Percentiles rank a stretch among this genome's conserved stretches.
phyloP scores from a whole-genome alignment of 2,888 invertebrate species.

The Hylaea fasciaria region DNA sequence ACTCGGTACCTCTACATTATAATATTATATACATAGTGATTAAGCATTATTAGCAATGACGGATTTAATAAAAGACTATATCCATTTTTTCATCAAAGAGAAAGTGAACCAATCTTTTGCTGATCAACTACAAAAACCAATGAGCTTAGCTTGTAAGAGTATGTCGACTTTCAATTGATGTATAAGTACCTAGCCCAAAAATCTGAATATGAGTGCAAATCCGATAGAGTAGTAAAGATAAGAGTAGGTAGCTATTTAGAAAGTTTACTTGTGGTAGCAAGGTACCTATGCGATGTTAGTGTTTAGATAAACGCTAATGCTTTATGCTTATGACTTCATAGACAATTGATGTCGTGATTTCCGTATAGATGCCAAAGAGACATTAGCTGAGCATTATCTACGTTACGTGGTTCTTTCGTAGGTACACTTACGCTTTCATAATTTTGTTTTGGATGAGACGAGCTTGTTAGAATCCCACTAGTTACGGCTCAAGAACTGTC shows the following conservation, averaged over 20 bases:
- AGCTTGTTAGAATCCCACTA: slow-evolving; percentile 32
- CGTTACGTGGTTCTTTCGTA: slow-evolving; percentile 38
- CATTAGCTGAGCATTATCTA: slow-evolving; percentile 33
- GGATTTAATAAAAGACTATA: too few species aligned
- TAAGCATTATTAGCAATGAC: too few species aligned
- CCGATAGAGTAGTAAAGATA: not conserved
- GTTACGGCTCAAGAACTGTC: slow-evolving; percentile 21
- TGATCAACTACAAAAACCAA: slow-evolving; percentile 4
- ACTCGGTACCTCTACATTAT: too few species aligned
- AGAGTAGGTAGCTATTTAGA: slow-evolving; percentile 3
- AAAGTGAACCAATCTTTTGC: slow-evolving; percentile 11
- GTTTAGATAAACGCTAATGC: slow-evolving; percentile 3
- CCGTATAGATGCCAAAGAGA: slow-evolving; percentile 24
- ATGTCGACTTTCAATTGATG: slow-evolving; percentile 7
- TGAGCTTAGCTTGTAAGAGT: not conserved
- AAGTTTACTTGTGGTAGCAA: slow-evolving; percentile 2
- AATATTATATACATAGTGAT: too few species aligned
- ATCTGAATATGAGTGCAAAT: not conserved
- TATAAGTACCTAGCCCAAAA: not conserved
- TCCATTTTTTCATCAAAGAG: not conserved
- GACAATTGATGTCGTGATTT: slow-evolving; percentile 36
- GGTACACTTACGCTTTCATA: slow-evolving; percentile 46
- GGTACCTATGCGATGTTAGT: not conserved
- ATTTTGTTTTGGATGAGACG: slow-evolving; percentile 38
- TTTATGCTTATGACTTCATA: slow-evolving; percentile 17